phyloP scores from a whole-genome alignment of 2,113 vertebrate genomes.

The Myotis lucifugus region DNA sequence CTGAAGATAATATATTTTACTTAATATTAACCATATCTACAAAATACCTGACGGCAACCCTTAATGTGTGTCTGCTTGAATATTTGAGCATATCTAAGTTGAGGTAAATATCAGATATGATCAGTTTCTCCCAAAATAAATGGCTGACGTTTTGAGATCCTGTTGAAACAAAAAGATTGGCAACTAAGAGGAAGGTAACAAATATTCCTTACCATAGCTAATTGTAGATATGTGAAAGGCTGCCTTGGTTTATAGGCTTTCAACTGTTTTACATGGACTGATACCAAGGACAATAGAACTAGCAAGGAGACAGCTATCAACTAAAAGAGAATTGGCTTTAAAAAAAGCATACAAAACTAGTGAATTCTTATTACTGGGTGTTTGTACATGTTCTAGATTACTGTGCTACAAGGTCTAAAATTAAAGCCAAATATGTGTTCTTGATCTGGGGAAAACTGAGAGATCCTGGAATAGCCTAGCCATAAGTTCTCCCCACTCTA shows the following conservation, averaged over 20 bases:
- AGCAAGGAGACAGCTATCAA: background rate
- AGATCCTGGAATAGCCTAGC: background rate
- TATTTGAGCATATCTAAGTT: background rate
- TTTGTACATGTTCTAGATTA: background rate
- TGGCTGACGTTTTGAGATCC: background rate
- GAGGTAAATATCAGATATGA: background rate
- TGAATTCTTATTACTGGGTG: background rate
- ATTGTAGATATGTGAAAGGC: background rate
- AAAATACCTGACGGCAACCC: background rate
- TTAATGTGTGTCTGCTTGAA: background rate
- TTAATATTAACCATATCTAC: background rate
- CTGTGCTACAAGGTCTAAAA: background rate
- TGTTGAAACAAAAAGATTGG: background rate
- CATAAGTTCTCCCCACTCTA: background rate
- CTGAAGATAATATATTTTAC: background rate
- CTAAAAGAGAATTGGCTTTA: background rate
- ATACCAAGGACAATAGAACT: background rate
- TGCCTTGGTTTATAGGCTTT: background rate
- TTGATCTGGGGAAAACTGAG: background rate
- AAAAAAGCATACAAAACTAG: background rate
- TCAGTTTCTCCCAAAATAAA: background rate
- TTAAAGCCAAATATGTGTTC: background rate
- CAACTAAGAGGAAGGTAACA: background rate
- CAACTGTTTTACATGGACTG: background rate
- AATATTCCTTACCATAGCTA: background rate